Percentiles rank a stretch among this genome's conserved stretches.
Evolutionary conservation across 2,113 vertebrate genomes (phyloP).

Genomic region (Nematolebias whitei): DNA sequence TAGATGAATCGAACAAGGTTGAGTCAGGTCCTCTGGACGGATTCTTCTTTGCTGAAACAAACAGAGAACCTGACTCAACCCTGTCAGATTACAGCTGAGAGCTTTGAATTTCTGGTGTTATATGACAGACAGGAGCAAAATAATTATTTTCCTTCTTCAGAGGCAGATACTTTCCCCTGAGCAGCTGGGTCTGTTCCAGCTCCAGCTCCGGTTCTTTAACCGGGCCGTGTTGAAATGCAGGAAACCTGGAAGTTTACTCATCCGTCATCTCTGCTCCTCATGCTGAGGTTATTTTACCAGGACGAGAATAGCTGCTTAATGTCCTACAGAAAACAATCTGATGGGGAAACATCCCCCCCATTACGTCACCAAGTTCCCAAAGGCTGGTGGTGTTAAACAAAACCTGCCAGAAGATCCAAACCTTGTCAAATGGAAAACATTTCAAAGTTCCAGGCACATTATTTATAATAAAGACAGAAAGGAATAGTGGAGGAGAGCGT

Average conservation of each 20-base stretch:
- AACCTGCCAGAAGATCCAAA: conserved; percentile 33
- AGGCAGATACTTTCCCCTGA: conserved; percentile 27
- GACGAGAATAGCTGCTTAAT: conserved; percentile 56
- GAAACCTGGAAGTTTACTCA: conserved; percentile 50
- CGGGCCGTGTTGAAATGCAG: conserved; percentile 24
- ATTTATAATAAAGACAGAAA: conserved; percentile 45
- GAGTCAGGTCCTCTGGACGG: too few relatives aligned
- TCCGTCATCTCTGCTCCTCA: conserved; percentile 53
- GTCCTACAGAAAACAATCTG: conserved; percentile 51
- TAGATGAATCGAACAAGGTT: too few relatives aligned
- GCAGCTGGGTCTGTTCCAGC: conserved; percentile 24
- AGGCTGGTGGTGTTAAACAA: conserved; percentile 31
- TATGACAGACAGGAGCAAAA: conserved; percentile 10
- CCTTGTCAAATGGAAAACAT: conserved; percentile 38
- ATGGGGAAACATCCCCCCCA: conserved; percentile 23
- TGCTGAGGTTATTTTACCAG: conserved; percentile 52
- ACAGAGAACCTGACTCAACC: too few relatives aligned
- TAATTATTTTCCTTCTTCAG: conserved; percentile 7
- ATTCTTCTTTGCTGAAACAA: too few relatives aligned
- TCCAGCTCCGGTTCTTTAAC: conserved; percentile 28
- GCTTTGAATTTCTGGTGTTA: conserved; percentile 2
- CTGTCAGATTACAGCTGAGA: too few relatives aligned
- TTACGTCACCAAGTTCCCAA: conserved; percentile 59
- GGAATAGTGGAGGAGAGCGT: conserved; percentile 22
- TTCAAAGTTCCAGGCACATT: conserved; percentile 12